A percentile compares a stretch with the other conserved stretches of the same genome.
Conservation (phyloP, 1,140 invertebrate genomes). For the Drosophila pandora region DNA sequence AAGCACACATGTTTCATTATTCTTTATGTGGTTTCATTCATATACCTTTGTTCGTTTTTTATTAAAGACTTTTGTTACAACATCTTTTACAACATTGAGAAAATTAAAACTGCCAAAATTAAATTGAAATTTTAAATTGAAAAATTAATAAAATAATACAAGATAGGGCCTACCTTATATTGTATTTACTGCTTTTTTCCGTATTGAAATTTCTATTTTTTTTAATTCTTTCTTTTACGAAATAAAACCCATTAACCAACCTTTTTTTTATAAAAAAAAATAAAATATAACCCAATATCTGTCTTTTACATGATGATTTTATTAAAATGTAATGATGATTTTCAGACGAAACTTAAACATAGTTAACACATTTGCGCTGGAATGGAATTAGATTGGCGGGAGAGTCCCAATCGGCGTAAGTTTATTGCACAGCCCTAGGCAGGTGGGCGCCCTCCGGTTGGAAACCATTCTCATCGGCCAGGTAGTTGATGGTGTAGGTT, state of each 20-base stretch:
- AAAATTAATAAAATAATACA: no score
- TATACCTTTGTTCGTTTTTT: no score
- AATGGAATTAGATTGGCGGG: slow-evolving; percentile 9
- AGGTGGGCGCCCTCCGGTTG: slow-evolving; percentile 87
- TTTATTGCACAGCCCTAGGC: slow-evolving; percentile 65
- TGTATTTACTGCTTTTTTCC: no score
- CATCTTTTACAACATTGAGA: no score
- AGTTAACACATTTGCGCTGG: slow-evolving; percentile 64
- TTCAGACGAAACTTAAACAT: slow-evolving; percentile 58
- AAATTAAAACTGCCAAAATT: no score
- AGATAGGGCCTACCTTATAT: no score
- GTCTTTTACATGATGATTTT: slow-evolving; percentile 6
- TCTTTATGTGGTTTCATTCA: no score
- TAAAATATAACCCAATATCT: neutral
- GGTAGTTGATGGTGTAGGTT: slow-evolving; percentile 87
- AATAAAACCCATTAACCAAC: neutral
- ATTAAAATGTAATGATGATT: slow-evolving; percentile 27
- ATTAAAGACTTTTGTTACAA: no score
- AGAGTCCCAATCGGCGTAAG: slow-evolving; percentile 8
- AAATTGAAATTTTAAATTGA: no score
- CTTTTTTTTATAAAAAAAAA: neutral
- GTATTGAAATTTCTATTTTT: no score
- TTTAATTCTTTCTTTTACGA: neutral
- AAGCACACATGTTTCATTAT: no score
- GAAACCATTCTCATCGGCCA: slow-evolving; percentile 92